Percentiles rank a stretch among this genome's conserved stretches.
Conservation (phyloP, 2,113 vertebrate species). For the Calidris pygmaea region DNA sequence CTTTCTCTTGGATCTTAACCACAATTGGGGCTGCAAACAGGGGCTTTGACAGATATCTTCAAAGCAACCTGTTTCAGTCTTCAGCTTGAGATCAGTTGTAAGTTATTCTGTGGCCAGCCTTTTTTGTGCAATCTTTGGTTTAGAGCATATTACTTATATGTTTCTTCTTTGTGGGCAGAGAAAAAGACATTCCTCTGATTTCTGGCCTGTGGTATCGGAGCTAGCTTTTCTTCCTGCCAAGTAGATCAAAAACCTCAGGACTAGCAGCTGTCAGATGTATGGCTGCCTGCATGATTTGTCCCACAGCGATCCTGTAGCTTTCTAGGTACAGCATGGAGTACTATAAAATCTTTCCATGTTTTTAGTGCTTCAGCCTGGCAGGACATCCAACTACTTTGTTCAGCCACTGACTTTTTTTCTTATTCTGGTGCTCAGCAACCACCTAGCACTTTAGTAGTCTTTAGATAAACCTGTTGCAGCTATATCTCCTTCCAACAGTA, state of each 20-base stretch:
- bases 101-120: background rate
- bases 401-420: background rate
- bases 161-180: conserved; percentile 35
- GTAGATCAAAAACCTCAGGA: conserved; percentile 14
- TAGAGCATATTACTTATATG: background rate
- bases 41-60: background rate
- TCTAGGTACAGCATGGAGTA: background rate
- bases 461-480: background rate
- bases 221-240: background rate
- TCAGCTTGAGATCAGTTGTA: background rate
- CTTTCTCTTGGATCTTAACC: background rate
- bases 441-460: background rate
- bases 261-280: conserved; percentile 27
- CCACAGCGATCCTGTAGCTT: background rate
- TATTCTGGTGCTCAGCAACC: background rate
- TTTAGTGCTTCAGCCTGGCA: background rate
- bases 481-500: background rate
- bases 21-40: background rate
- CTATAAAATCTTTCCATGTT: background rate
- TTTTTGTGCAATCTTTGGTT: background rate
- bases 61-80: conserved; percentile 41
- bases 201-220: conserved; percentile 11
- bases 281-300: background rate
- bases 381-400: background rate
- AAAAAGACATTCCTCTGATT: conserved; percentile 51